Conservation (phyloP, 2,113 vertebrate species). For the Solea solea region DNA sequence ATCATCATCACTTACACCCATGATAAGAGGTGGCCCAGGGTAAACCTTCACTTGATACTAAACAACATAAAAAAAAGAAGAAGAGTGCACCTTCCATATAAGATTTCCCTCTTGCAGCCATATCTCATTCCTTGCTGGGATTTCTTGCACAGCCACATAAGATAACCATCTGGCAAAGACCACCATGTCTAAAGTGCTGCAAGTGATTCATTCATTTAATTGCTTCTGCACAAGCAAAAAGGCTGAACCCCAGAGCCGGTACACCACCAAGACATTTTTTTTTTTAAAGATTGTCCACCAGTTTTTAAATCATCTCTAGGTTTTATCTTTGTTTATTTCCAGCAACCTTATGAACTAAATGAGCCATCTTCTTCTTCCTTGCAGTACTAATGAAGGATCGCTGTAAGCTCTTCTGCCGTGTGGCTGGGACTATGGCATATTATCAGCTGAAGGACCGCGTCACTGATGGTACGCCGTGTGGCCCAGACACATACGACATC, state of each 20-base stretch:
- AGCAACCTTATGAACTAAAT: slow-evolving; percentile 5
- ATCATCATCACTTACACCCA: slow-evolving; percentile 6
- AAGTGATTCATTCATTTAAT: slow-evolving; percentile 56
- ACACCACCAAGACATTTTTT: slow-evolving; percentile 36
- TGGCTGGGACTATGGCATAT: slow-evolving; percentile 91
- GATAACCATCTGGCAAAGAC: slow-evolving; percentile 62
- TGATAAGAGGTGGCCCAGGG: not conserved
- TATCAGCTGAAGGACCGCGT: slow-evolving; percentile 96
- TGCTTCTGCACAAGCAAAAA: slow-evolving; percentile 55
- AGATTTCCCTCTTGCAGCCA: slow-evolving; percentile 16
- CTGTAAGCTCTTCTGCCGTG: slow-evolving; percentile 97
- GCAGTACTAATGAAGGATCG: slow-evolving; percentile 96
- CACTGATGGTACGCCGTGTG: slow-evolving; percentile 93
- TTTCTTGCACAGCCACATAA: slow-evolving; percentile 37
- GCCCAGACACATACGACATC: slow-evolving; percentile 92
- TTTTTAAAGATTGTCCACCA: slow-evolving; percentile 22
- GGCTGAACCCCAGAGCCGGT: slow-evolving; percentile 31
- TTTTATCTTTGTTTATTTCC: slow-evolving; percentile 6
- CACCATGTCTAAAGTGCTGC: slow-evolving; percentile 48
- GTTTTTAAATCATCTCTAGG: not conserved
- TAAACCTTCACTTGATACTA: slow-evolving; percentile 22
- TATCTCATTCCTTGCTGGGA: slow-evolving; percentile 34
- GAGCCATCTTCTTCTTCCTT: not conserved
- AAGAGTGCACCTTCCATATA: slow-evolving; percentile 26
- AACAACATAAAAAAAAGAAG: slow-evolving; percentile 34